Base-by-base conservation (phyloP, 2,888 invertebrate genomes). In the Pegoplata infirma region DNA sequence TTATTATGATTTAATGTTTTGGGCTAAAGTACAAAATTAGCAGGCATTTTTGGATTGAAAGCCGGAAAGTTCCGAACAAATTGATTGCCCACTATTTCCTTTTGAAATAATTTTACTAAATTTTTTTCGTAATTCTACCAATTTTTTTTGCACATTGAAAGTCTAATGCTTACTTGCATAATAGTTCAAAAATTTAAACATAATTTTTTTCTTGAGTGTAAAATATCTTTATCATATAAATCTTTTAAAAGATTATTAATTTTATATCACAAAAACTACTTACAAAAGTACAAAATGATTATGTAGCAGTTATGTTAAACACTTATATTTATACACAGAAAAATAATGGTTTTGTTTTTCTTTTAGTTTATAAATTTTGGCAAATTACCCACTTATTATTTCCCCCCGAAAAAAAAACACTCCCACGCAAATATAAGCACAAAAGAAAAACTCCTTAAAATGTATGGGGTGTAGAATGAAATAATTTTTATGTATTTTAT, bases 251-350 rank as follows among this genome's bases (percentile, higher is more conserved):
- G 10, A 32, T 32, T 32, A 32, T 32, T 32, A 32, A 32, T 32
- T 32, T 28, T 32, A n/a, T 32, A 32, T 32, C 32, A 32, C 2
- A 32, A 32, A 32, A 32, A 32, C 12, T 10, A 32, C 32, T 32
- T 3, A 10, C 8, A 32, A 32, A 6, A 32, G 1, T 10, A 40
- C 36, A 49, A 28, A 68, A 56, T 68, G 61, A 68, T 75, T 75
- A 75, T 75, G 68, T 49, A 55, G 55, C 61, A 63, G 63, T 75
- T 75, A 63, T 75, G 55, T 68, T 63, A 61, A 55, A 61, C 61
- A 67, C 17, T 67, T 68, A 14, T 68, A 32, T 67, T 36, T 19
- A n/a, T n/a, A 32, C 32, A 16, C 16, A 16, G 47, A 55, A 32
- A 56, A n/a, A n/a, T n/a, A n/a, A n/a, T n/a, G n/a, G n/a, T 16